These are phyloP conservation scores for Tenthredo mesomela DNA, from an alignment of 2,888 invertebrate genomes.

Conservation along the genomic window DNA sequence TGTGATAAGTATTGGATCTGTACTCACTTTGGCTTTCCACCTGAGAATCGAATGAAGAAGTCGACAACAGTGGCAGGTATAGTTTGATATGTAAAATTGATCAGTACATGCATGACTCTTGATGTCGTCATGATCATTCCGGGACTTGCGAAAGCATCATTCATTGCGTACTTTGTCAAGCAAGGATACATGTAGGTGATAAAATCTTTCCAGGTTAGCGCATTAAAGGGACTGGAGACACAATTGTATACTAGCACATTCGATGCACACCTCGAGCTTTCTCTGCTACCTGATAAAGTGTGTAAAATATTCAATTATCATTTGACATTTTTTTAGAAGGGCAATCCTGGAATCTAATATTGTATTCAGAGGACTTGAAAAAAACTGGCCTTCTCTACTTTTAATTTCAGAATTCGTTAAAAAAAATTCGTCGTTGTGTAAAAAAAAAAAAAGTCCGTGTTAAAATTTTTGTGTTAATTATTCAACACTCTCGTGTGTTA, in stretches of 20 bases:
- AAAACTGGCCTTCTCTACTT: not conserved
- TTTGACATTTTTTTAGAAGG: not conserved
- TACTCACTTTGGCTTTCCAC: conserved; percentile 74
- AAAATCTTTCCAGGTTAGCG: conserved; percentile 78
- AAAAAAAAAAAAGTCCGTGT: too few relatives aligned
- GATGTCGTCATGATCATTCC: not conserved
- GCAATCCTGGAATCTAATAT: not conserved
- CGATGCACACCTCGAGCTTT: not conserved
- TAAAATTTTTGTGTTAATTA: too few relatives aligned
- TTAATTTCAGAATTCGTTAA: not conserved
- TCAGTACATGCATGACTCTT: conserved; percentile 4
- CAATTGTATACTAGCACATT: conserved; percentile 89
- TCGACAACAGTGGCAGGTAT: conserved; percentile 79
- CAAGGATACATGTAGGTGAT: conserved; percentile 18
- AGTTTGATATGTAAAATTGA: conserved; percentile 75
- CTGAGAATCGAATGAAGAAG: conserved; percentile 74
- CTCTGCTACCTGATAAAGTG: conserved; percentile 21
- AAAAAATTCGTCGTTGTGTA: too few relatives aligned
- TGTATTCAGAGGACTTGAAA: not conserved
- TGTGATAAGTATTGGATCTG: not conserved
- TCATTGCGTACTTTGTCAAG: conserved; percentile 20
- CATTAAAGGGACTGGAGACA: conserved; percentile 91
- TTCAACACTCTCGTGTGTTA: too few relatives aligned
- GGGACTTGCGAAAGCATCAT: not conserved
- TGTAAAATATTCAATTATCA: not conserved